Base-by-base conservation (phyloP, 2,888 invertebrate species). In the Galeopsomyia nigrocyanea region DNA sequence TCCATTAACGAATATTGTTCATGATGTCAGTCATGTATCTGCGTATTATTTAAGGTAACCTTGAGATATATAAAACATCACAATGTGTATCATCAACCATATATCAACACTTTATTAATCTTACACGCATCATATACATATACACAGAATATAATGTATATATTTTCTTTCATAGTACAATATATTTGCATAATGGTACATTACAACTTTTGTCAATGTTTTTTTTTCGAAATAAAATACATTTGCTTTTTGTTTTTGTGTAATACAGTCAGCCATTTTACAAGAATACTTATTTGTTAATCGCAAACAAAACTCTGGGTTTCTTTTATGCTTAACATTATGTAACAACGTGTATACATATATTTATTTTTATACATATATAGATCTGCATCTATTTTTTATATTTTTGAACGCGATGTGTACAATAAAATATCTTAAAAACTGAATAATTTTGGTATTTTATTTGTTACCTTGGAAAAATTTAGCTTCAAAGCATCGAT, bases 31-130 rank as follows among this genome's bases (percentile, higher is more conserved):
- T 39, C 7, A 53, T 46, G 17, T 9, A 10, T 39, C 1, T 6
- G 5, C 10, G 21, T 21, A 22, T 47, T 56, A 3, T 31, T 49
- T n/a, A 13, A 51, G n/a, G 21, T 39, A 53, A 46, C 5, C 55
- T 39, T 46, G 39, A 51, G 39, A 51, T 22, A 57, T 26, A 22
- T 19, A 26, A 62, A 57, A 50, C 31, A 13, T 66, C 61, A 57
- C 39, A 39, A 50, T 55, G 10, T 55, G 14, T 69, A 73, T 73
- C 73, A 73, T 81, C 78, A 81, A 82, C 80, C 82, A 81, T 79
- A 79, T 83, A 81, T 79, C 81, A 82, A 82, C 82, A 82, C 80
- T 83, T 84, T 82, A 83, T 83, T 82, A 77, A 80, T 81, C 81
- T 78, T 77, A 83, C 81, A 81, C 79, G 77, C 77, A 81, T 81